phyloP scores from a whole-genome alignment of 2,113 vertebrate species.

The Tylochromis polylepis region DNA sequence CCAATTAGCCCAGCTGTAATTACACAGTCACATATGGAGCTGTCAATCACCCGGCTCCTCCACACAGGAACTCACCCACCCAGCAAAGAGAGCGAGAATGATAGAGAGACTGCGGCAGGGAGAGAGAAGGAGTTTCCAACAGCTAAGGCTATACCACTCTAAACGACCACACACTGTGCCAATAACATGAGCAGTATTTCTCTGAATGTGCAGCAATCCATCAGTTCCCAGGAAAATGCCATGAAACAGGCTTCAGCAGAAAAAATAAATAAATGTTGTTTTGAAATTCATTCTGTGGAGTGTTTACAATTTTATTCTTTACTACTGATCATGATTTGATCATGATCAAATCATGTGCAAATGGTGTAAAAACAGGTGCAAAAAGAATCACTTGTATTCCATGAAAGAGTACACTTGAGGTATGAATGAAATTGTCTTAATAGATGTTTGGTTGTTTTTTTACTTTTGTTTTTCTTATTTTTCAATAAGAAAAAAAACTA shows the following conservation, averaged over 20 bases:
- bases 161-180: slow-evolving; percentile 46
- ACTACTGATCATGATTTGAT: neutral
- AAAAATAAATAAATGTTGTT: neutral
- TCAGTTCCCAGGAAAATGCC: slow-evolving; percentile 21
- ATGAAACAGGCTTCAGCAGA: neutral
- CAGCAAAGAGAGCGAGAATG: slow-evolving; percentile 28
- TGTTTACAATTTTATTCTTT: neutral
- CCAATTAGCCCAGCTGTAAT: slow-evolving; percentile 76
- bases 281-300: neutral
- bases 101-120: neutral
- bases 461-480: neutral
- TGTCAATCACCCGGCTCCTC: slow-evolving; percentile 70
- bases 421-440: neutral
- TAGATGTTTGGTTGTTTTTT: neutral
- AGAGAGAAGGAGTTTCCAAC: slow-evolving; percentile 17
- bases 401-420: neutral
- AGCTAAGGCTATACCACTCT: slow-evolving; percentile 9
- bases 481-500: neutral
- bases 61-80: slow-evolving; percentile 71
- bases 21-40: slow-evolving; percentile 76
- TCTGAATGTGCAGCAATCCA: slow-evolving; percentile 26
- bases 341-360: no score
- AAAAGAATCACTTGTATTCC: neutral
- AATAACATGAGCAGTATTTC: slow-evolving; percentile 21
- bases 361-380: neutral